Percentiles rank a stretch among this genome's conserved stretches.
Conservation (phyloP, 1,140 invertebrate genomes). For the Brachionus sp. region DNA sequence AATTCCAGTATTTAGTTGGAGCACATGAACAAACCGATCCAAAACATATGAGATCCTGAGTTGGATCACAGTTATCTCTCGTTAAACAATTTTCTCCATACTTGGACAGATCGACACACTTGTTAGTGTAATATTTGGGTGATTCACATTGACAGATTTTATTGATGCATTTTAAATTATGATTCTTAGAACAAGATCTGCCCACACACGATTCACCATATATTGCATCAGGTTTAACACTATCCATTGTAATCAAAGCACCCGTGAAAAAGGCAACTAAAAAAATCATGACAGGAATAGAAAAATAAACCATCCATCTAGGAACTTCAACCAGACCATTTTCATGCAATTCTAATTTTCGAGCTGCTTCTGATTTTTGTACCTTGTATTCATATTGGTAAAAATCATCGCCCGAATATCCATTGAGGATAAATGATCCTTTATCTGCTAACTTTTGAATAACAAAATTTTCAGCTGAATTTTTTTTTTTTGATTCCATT, state of each 20-base stretch:
- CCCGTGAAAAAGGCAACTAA: not conserved
- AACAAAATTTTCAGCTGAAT: not conserved
- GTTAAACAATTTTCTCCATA: not conserved
- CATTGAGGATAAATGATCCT: not conserved
- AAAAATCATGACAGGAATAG: not conserved
- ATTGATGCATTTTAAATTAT: not conserved
- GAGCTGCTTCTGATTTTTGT: not conserved
- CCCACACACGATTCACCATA: not conserved
- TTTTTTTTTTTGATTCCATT: too few species aligned
- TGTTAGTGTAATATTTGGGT: constrained; percentile 1
- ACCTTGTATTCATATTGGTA: not conserved
- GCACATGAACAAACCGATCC: not conserved
- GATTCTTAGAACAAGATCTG: not conserved
- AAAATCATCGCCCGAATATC: not conserved
- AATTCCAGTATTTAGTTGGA: not conserved
- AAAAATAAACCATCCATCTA: constrained; percentile 6
- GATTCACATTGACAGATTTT: not conserved
- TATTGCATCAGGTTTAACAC: not conserved
- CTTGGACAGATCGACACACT: not conserved
- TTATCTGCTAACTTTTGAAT: not conserved
- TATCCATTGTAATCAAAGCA: not conserved
- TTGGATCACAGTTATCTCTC: not conserved
- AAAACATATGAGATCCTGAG: not conserved
- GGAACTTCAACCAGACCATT: not conserved
- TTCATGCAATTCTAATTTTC: not conserved